These are phyloP conservation scores for Tolypeutes matacus DNA, from an alignment of 2,797 vertebrate species.

Conservation along the genomic window DNA sequence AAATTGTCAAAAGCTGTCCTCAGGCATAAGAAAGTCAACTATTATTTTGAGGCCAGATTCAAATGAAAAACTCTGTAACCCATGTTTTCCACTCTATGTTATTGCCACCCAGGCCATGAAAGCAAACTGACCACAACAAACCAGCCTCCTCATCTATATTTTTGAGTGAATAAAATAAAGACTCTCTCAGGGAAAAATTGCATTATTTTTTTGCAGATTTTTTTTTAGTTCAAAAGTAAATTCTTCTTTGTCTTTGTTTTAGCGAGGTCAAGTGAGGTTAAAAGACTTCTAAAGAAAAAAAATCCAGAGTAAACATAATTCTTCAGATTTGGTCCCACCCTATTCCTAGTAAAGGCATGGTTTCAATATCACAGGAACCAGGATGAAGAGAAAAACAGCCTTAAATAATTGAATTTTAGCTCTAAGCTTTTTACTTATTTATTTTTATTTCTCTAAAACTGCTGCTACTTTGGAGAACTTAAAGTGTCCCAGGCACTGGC, in stretches of 20 bases:
- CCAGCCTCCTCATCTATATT: not conserved
- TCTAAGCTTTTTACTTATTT: slow-evolving; percentile 28
- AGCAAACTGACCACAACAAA: not conserved
- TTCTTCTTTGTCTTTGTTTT: slow-evolving; percentile 54
- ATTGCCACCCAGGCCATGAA: not conserved
- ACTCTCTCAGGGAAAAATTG: not conserved
- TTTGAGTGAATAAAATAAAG: not conserved
- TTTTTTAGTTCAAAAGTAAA: slow-evolving; percentile 60
- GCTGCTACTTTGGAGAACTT: slow-evolving; percentile 16
- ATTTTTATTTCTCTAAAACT: slow-evolving; percentile 45
- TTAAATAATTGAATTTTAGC: slow-evolving; percentile 17
- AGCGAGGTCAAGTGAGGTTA: slow-evolving; percentile 41
- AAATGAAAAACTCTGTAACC: not conserved
- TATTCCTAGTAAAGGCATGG: slow-evolving; percentile 8
- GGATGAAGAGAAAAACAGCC: not conserved
- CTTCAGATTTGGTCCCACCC: not conserved
- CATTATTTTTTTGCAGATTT: slow-evolving; percentile 38
- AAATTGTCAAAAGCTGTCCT: not conserved
- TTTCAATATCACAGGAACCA: slow-evolving; percentile 43
- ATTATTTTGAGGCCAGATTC: slow-evolving; percentile 21
- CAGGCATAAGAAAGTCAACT: not conserved
- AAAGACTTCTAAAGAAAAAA: slow-evolving; percentile 60
- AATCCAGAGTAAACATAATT: slow-evolving; percentile 38
- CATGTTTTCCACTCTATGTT: not conserved
- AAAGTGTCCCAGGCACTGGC: not conserved